A percentile compares a stretch with the other conserved stretches of the same genome.
phyloP scores from a whole-genome alignment of 2,888 invertebrate genomes.

The Tenthredo amoena region DNA sequence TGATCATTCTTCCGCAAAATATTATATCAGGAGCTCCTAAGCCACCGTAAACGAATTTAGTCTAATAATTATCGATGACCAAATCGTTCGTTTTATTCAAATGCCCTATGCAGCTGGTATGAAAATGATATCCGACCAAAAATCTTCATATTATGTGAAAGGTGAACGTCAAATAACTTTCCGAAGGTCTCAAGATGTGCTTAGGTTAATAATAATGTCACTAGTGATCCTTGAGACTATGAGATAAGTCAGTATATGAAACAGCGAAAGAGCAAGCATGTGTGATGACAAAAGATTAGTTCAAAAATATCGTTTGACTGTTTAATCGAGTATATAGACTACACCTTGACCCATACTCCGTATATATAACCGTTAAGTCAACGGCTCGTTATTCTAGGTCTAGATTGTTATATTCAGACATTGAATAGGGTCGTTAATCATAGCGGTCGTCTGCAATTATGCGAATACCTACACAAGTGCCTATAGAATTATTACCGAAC shows the following conservation, averaged over 20 bases:
- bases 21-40: not conserved
- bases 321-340: not conserved
- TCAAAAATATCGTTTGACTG: constrained; percentile 18
- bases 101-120: not conserved
- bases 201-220: constrained; percentile 10
- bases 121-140: not conserved
- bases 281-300: constrained; percentile 14
- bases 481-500: not conserved
- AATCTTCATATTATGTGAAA: not conserved
- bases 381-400: constrained; percentile 14
- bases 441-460: constrained; percentile 2
- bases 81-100: not conserved
- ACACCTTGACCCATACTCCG: constrained; percentile 32
- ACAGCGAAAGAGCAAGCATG: not conserved
- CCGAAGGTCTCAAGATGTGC: constrained; percentile 4
- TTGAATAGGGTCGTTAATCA: constrained; percentile 19
- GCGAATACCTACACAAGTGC: not conserved
- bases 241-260: not conserved
- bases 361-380: constrained; percentile 23
- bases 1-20: not conserved
- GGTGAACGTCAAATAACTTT: not conserved
- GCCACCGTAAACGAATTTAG: no score
- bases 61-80: no score
- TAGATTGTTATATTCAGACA: constrained; percentile 11
- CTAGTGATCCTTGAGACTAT: not conserved